phyloP scores from a whole-genome alignment of 2,888 invertebrate genomes.

The Tetanocera ferruginea region DNA sequence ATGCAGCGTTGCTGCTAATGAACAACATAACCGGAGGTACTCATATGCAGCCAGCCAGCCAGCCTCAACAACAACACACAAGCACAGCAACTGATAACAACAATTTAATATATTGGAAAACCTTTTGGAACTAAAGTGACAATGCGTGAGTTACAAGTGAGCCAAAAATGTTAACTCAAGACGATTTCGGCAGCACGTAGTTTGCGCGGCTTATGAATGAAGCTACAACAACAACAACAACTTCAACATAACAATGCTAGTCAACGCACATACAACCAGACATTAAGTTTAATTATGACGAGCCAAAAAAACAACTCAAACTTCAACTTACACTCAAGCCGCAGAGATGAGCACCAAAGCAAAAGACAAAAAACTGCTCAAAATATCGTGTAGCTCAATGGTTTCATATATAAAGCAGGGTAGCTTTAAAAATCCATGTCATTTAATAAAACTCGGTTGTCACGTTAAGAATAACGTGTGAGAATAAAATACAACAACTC shows the following conservation, averaged over 20 bases:
- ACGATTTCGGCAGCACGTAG: not conserved
- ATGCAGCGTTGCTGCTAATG: not conserved
- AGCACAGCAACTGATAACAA: constrained; percentile 3
- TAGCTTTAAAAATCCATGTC: constrained; percentile 63
- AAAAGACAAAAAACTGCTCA: constrained; percentile 35
- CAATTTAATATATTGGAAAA: not conserved
- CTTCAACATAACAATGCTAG: not conserved
- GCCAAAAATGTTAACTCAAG: not conserved
- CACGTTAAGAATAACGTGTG: constrained; percentile 49
- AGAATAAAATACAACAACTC: constrained; percentile 6
- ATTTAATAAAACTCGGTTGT: constrained; percentile 60
- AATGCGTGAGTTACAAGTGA: not conserved
- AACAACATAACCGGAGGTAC: not conserved
- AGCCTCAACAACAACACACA: not conserved
- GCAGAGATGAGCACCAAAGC: not conserved
- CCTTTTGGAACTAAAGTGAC: not conserved
- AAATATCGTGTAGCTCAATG: not conserved
- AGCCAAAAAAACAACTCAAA: not conserved
- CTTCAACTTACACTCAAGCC: not conserved
- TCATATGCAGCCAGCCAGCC: not conserved
- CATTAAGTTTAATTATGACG: not conserved
- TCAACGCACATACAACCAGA: not conserved
- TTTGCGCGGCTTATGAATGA: too few species aligned
- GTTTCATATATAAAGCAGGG: constrained; percentile 64
- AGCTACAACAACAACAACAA: not conserved